Percentiles rank a stretch among this genome's conserved stretches.
phyloP scores from a whole-genome alignment of 2,113 vertebrate genomes.

The Leptosomus discolor region DNA sequence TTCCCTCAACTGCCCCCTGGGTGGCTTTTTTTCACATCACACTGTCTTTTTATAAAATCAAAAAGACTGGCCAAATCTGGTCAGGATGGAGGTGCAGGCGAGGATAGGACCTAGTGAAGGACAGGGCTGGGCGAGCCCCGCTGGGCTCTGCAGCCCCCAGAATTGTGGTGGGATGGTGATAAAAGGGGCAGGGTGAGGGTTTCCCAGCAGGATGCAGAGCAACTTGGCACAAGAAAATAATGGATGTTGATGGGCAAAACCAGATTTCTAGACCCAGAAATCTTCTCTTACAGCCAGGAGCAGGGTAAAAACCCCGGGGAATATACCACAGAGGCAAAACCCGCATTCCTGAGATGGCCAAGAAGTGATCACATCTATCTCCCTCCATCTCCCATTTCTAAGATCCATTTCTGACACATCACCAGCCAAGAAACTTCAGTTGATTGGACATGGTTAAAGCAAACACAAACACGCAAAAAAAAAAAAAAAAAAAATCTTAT shows the following conservation, averaged over 20 bases:
- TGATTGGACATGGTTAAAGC: not conserved
- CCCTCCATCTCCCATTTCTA: not conserved
- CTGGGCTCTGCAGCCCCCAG: not conserved
- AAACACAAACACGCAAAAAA: not conserved
- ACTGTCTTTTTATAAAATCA: not conserved
- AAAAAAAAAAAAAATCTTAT: not conserved
- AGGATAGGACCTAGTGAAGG: not conserved
- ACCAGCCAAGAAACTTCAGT: not conserved
- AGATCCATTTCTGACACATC: conserved; percentile 11
- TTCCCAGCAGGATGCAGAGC: not conserved
- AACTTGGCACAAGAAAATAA: not conserved
- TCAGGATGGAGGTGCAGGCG: not conserved
- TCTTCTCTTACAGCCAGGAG: not conserved
- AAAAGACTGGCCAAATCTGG: not conserved
- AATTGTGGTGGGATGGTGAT: not conserved
- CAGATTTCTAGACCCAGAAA: not conserved
- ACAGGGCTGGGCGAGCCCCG: rapidly evolving
- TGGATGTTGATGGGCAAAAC: not conserved
- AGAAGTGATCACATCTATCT: conserved; percentile 29
- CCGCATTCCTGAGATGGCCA: not conserved
- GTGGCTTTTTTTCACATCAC: not conserved
- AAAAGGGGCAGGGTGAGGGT: not conserved
- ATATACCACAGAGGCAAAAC: not conserved
- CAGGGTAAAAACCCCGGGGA: not conserved
- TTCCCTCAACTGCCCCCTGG: not conserved